phyloP scores from a whole-genome alignment of 2,888 invertebrate genomes.

The Conchocele bisecta region DNA sequence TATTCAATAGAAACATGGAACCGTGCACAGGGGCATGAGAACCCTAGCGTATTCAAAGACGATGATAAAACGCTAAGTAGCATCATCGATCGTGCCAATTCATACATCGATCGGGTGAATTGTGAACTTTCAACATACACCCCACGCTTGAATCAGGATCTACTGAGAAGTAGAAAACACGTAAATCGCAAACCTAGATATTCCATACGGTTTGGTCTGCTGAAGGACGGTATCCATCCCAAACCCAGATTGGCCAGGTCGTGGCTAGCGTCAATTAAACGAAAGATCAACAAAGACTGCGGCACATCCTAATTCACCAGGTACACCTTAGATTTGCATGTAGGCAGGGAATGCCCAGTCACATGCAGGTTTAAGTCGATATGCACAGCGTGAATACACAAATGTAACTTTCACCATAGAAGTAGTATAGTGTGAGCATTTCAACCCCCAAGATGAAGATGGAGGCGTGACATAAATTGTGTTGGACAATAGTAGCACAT shows the following conservation, averaged over 20 bases:
- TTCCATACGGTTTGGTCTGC: not conserved
- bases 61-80: not conserved
- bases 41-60: not conserved
- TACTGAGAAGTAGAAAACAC: not conserved
- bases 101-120: not conserved
- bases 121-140: not conserved
- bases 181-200: not conserved
- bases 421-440: too few species aligned
- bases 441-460: too few species aligned
- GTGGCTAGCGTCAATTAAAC: not conserved
- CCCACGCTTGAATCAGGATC: not conserved
- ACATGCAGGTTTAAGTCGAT: not conserved
- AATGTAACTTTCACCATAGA: too few species aligned
- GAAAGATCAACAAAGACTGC: constrained; percentile 5
- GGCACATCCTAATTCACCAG: not conserved
- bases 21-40: not conserved
- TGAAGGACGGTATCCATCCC: not conserved
- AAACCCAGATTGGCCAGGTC: not conserved
- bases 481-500: too few species aligned
- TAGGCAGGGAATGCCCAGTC: constrained; percentile 5
- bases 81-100: not conserved
- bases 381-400: too few species aligned
- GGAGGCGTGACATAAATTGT: too few species aligned
- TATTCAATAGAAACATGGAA: constrained; percentile 1
- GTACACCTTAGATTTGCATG: not conserved